Conservation (phyloP, 2,113 vertebrate genomes). For the Chaetodon trifascialis region DNA sequence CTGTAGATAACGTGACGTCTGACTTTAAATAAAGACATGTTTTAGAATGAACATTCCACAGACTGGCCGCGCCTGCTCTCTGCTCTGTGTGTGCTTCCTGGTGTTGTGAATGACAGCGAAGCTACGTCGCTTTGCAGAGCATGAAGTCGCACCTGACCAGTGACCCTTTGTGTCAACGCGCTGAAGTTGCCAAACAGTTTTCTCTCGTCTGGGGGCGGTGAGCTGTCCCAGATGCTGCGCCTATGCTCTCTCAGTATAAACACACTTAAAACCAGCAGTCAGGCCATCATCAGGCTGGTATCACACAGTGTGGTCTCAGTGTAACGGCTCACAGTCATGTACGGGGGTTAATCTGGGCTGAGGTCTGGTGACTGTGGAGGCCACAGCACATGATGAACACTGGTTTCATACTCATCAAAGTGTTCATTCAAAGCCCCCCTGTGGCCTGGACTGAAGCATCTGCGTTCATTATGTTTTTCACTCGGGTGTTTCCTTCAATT, state of each 20-base stretch:
- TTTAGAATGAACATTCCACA: constrained; percentile 67
- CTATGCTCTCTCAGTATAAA: neutral
- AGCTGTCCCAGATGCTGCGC: neutral
- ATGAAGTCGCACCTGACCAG: neutral
- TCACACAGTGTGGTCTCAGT: neutral
- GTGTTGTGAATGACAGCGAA: neutral
- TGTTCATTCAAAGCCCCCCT: neutral
- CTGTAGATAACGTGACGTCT: constrained; percentile 72
- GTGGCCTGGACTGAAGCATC: neutral
- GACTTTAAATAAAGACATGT: constrained; percentile 83
- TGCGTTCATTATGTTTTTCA: neutral
- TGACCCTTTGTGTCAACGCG: too few species aligned
- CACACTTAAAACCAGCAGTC: neutral
- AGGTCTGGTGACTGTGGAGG: neutral
- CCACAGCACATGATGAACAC: neutral
- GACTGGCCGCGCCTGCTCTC: constrained; percentile 8
- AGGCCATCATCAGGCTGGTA: neutral
- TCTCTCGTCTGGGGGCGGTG: neutral
- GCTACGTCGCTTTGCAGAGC: neutral
- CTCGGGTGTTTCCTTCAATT: neutral
- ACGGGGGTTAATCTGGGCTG: neutral
- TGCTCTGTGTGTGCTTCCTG: neutral
- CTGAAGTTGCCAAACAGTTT: too few species aligned
- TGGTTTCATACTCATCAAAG: neutral
- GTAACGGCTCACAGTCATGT: neutral